Percentiles rank a stretch among this genome's conserved stretches.
Conservation (phyloP, 2,113 vertebrate species). For the Tor tambroides region DNA sequence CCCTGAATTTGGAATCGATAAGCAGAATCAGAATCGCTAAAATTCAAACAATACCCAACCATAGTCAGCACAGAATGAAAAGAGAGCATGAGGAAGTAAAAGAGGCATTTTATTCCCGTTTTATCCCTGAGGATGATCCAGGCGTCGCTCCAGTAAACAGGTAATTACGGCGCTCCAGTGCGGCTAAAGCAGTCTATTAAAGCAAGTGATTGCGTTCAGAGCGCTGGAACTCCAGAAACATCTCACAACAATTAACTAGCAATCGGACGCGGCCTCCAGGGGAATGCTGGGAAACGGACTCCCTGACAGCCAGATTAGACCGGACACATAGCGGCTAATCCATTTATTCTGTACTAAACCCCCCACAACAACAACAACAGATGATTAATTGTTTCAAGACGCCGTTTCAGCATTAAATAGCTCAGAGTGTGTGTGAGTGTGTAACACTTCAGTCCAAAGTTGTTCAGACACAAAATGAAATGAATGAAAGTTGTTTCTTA, state of each 20-base stretch:
- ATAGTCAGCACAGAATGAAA: too few relatives aligned
- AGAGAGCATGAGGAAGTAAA: not conserved
- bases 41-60: too few relatives aligned
- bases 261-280: conserved; percentile 69
- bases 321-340: conserved; percentile 55
- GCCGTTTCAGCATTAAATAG: conserved; percentile 56
- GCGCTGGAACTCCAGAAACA: conserved; percentile 60
- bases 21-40: too few relatives aligned
- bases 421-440: conserved; percentile 19
- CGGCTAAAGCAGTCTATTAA: conserved; percentile 71
- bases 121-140: conserved; percentile 54
- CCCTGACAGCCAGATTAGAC: conserved; percentile 66
- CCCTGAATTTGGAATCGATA: too few relatives aligned
- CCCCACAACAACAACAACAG: conserved; percentile 20
- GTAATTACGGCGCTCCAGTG: conserved; percentile 69
- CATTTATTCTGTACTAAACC: conserved; percentile 60
- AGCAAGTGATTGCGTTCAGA: conserved; percentile 70
- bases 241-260: conserved; percentile 74
- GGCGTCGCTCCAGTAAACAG: conserved; percentile 67
- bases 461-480: not conserved
- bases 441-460: not conserved
- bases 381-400: conserved; percentile 53
- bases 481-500: conserved; percentile 69
- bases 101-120: conserved; percentile 43
- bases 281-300: conserved; percentile 55